phyloP scores from a whole-genome alignment of 2,888 invertebrate species.

The Erebia ligea region DNA sequence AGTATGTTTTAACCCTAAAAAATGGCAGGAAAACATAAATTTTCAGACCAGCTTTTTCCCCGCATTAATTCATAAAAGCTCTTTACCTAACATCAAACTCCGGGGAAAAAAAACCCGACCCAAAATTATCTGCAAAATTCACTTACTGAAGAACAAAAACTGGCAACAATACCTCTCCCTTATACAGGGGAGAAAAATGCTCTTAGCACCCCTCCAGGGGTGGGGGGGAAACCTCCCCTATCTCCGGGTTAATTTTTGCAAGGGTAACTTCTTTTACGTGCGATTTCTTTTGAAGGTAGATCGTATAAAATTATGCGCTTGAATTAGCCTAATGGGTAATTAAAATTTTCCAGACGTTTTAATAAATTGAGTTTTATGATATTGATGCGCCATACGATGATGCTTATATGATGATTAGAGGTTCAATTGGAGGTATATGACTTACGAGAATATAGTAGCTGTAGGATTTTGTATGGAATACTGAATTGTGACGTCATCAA shows the following conservation, averaged over 20 bases:
- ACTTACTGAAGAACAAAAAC: conserved; percentile 68
- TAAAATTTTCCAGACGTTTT: background rate
- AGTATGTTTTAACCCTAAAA: too few relatives aligned
- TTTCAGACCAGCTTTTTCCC: background rate
- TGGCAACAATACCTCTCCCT: conserved; percentile 59
- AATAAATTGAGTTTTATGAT: background rate
- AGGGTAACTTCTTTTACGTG: conserved; percentile 75
- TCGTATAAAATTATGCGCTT: conserved; percentile 57
- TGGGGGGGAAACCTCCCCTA: conserved; percentile 44
- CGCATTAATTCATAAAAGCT: conserved; percentile 27
- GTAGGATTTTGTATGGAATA: too few relatives aligned
- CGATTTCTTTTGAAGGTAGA: conserved; percentile 59
- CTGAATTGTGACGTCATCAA: too few relatives aligned
- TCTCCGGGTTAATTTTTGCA: conserved; percentile 70
- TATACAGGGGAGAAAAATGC: conserved; percentile 63
- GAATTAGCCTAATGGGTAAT: conserved; percentile 11
- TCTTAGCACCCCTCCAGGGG: conserved; percentile 50
- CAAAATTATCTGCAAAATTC: conserved; percentile 66
- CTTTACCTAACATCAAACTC: conserved; percentile 24
- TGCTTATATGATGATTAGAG: too few relatives aligned
- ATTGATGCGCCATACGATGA: too few relatives aligned
- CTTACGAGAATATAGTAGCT: too few relatives aligned
- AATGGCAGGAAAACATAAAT: background rate
- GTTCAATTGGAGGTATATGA: too few relatives aligned
- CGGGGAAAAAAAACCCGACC: conserved; percentile 40